Evolutionary conservation across 2,113 vertebrate species (phyloP).

Genomic region (Osmerus mordax): DNA sequence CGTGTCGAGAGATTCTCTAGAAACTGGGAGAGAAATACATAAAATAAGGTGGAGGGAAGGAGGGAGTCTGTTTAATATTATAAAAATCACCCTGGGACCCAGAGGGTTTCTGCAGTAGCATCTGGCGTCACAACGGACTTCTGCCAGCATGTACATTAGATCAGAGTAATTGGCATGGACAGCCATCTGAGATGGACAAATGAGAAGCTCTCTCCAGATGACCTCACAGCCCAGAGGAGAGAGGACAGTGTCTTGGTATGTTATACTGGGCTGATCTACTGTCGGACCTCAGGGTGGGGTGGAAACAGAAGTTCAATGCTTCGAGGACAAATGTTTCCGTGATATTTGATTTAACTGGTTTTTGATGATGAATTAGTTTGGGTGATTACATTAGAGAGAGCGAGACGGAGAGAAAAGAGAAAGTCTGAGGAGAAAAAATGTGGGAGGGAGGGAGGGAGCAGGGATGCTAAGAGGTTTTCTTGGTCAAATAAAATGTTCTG

Average conservation of each 20-base stretch:
- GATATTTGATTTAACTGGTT: no score
- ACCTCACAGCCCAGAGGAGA: constrained; percentile 48
- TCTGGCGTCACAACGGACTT: constrained; percentile 55
- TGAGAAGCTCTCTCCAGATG: constrained; percentile 56
- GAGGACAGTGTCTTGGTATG: constrained; percentile 28
- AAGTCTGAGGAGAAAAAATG: no score
- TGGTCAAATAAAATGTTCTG: no score
- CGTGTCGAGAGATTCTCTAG: constrained; percentile 48
- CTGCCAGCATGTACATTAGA: constrained; percentile 60
- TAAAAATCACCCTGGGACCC: constrained; percentile 49
- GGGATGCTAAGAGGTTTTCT: no score
- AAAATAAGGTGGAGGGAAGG: constrained; percentile 28
- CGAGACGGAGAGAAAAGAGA: no score
- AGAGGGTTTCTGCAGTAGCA: constrained; percentile 53
- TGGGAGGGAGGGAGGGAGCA: no score
- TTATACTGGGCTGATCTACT: constrained; percentile 4
- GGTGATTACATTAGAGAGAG: no score
- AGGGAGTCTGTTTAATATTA: constrained; percentile 57
- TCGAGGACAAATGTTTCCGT: no score
- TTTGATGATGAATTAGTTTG: no score
- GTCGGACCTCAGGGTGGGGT: background rate
- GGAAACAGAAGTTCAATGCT: no score
- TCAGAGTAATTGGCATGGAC: constrained; percentile 55
- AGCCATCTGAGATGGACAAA: constrained; percentile 62
- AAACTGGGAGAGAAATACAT: constrained; percentile 9